Percentiles rank a stretch among this genome's conserved stretches.
Conservation (phyloP, 2,888 invertebrate species). For the Acrocyrtus sp. region DNA sequence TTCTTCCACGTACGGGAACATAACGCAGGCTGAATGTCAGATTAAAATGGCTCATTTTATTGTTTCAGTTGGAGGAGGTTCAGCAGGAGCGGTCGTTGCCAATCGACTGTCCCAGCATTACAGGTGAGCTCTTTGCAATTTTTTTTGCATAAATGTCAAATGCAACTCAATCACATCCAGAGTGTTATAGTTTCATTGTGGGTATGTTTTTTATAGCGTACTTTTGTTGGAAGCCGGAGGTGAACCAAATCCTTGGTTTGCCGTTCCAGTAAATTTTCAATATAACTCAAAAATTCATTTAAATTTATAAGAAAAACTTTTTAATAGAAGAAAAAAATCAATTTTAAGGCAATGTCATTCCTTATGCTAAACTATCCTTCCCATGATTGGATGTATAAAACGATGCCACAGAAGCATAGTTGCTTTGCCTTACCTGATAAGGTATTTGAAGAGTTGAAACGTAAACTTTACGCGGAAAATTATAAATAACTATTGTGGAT, state of each 20-base stretch:
- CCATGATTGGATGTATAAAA: constrained; percentile 46
- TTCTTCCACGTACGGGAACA: no score
- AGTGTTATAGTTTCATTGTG: no score
- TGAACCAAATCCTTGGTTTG: constrained; percentile 31
- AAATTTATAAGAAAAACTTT: background rate
- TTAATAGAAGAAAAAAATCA: background rate
- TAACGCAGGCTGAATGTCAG: background rate
- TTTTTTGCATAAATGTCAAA: no score
- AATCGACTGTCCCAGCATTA: constrained; percentile 11
- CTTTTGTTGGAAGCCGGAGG: constrained; percentile 46
- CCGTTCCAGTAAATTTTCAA: background rate
- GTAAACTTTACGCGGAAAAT: background rate
- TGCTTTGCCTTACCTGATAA: constrained; percentile 41
- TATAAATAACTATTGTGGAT: background rate
- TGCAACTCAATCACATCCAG: no score
- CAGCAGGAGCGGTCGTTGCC: constrained; percentile 25
- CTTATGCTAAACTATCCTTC: constrained; percentile 40
- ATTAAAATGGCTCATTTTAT: background rate
- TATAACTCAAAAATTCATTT: no score
- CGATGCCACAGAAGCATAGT: constrained; percentile 47
- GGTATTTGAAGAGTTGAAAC: constrained; percentile 30
- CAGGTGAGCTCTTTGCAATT: no score
- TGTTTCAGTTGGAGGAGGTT: constrained; percentile 43
- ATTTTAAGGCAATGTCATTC: constrained; percentile 36
- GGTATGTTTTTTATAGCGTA: no score